Evolutionary conservation across 2,888 invertebrate genomes (phyloP).

Genomic region (Nymphalis urticae): DNA sequence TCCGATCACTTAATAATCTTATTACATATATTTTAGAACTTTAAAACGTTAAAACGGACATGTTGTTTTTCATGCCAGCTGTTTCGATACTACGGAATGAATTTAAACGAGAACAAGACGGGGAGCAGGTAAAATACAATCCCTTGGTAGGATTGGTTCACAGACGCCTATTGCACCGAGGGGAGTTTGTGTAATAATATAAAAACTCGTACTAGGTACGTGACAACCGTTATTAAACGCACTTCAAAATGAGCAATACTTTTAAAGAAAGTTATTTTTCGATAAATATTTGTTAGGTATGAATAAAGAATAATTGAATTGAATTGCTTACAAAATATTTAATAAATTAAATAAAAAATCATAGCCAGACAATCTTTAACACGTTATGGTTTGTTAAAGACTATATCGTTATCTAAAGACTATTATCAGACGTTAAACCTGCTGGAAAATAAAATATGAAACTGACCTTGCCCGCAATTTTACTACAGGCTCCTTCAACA

Average conservation of each 20-base stretch:
- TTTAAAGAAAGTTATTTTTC: background rate
- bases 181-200: slow-evolving; percentile 19
- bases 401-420: slow-evolving; percentile 18
- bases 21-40: slow-evolving; percentile 10
- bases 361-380: background rate
- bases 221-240: background rate
- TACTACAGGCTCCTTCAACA: slow-evolving; percentile 70
- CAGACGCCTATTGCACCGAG: slow-evolving; percentile 20
- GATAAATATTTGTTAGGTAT: background rate
- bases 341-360: background rate
- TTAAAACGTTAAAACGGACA: slow-evolving; percentile 9
- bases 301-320: background rate
- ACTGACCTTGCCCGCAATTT: slow-evolving; percentile 75
- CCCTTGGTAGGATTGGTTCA: slow-evolving; percentile 46
- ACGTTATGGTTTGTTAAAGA: slow-evolving; percentile 8
- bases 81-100: slow-evolving; percentile 24
- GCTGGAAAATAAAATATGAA: slow-evolving; percentile 26
- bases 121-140: slow-evolving; percentile 60
- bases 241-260: background rate
- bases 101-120: slow-evolving; percentile 26
- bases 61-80: slow-evolving; percentile 34
- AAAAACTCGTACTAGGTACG: background rate
- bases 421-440: slow-evolving; percentile 21
- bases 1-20: slow-evolving; percentile 6
- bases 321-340: background rate